Percentiles rank a stretch among this genome's conserved stretches.
Conservation (phyloP, 2,888 invertebrate species). For the Pardosa pseudoannulata region DNA sequence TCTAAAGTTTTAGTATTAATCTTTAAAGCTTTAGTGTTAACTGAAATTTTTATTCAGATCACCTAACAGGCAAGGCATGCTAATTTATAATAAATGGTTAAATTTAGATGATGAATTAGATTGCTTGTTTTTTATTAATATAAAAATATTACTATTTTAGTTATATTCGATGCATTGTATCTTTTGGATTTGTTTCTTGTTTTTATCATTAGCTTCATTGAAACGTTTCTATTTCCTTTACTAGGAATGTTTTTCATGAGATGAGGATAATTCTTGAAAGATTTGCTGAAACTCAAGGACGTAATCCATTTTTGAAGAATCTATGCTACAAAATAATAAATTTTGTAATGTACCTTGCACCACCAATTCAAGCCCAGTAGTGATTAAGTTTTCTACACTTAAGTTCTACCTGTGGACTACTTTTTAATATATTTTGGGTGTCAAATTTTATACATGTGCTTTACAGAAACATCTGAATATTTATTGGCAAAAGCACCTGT, state of each 20-base stretch:
- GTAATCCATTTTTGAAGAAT: constrained; percentile 83
- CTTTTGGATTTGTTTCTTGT: too few species aligned
- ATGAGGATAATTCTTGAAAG: constrained; percentile 80
- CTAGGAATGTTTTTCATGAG: constrained; percentile 67
- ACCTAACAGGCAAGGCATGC: too few species aligned
- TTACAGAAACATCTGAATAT: constrained; percentile 44
- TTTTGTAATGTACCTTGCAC: constrained; percentile 87
- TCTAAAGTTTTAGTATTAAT: too few species aligned
- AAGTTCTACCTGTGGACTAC: constrained; percentile 27
- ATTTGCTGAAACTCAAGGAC: constrained; percentile 83
- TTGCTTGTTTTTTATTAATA: too few species aligned
- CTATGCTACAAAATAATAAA: constrained; percentile 82
- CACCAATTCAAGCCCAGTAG: constrained; percentile 79
- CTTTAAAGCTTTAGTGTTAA: too few species aligned
- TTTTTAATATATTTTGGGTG: constrained; percentile 60
- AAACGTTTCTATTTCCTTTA: too few species aligned
- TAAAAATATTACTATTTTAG: too few species aligned
- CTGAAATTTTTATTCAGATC: too few species aligned
- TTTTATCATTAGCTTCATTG: too few species aligned
- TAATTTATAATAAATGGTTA: too few species aligned
- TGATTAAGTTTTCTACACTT: constrained; percentile 9
- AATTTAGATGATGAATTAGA: too few species aligned
- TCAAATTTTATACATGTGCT: constrained; percentile 65
- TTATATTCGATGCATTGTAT: too few species aligned
- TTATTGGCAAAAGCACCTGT: not conserved